Base-by-base conservation (phyloP, 2,888 invertebrate genomes). In the Perdita meconis region DNA sequence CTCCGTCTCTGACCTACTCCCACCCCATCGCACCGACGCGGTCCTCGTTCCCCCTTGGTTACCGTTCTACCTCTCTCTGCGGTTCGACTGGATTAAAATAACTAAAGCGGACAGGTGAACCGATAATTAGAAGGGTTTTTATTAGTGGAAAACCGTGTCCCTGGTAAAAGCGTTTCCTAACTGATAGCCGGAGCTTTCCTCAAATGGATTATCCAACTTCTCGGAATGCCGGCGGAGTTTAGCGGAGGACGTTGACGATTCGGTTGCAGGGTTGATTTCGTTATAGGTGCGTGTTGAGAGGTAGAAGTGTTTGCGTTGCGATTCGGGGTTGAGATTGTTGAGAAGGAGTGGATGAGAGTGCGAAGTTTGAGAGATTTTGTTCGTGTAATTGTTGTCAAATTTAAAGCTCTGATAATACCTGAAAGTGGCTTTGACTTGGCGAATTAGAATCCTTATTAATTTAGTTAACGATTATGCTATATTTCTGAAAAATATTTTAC, bases 121-220 rank as follows among this genome's bases (percentile, higher is more conserved):
- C 72, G 78, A 87, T 86, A 87, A 88, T 89, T 89, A 90, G 83
- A 87, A 86, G 77, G 77, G 81, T 82, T 85, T 89, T 65, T 69
- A 78, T 68, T 65, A 89, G 87, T 86, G 88, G 83, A 78, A 80
- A 88, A 79, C 69, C 87, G 77, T 89, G 89, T 89, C 81, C 76
- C 16, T 82, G 81, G 86, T 89, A 86, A 89, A 89, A 89, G 88
- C 87, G 85, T 86, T 74, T 83, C 82, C 69, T 36, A 47, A 47
- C 30, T 16, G 59, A 50, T 40, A 47, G 26, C 34, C 60, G 8
- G 10, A 3, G 64, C 57, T 38, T 40, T 38, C 55, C 36, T 26
- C 19, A n/a, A 65, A 55, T 42, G 57, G 63, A 38, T 60, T 75
- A 74, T 38, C 40, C 24, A 75, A 55, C 60, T 75, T 75, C 55